Evolutionary conservation across 23 tunicate species (phyloP).

Genomic region (Aplidium turbinatum): DNA sequence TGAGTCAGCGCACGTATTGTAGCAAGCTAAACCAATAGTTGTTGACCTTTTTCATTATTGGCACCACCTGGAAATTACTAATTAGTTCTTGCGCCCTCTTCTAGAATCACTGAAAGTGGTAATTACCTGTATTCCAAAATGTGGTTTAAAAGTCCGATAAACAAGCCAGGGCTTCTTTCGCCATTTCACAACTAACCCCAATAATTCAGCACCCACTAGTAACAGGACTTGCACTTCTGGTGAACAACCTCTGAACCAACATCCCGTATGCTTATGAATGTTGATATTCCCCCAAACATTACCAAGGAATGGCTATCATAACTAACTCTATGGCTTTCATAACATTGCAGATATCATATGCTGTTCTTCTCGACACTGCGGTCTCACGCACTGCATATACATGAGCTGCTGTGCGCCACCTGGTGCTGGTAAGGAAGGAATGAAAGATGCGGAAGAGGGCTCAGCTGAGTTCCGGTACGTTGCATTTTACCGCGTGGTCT

Average conservation of each 20-base stretch:
- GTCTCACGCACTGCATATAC: constrained; percentile 15
- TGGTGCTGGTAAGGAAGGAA: neutral
- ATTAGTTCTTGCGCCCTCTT: neutral
- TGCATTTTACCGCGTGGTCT: too few species aligned
- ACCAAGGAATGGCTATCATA: neutral
- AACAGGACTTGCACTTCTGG: too few species aligned
- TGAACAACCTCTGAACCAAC: too few species aligned
- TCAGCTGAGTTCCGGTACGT: constrained; percentile 16
- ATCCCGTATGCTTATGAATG: too few species aligned
- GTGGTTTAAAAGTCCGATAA: neutral
- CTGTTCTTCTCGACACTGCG: constrained; percentile 5
- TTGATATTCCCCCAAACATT: too few species aligned
- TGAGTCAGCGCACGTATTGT: too few species aligned
- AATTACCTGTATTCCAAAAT: neutral
- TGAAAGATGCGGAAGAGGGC: constrained; percentile 20
- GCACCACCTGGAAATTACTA: too few species aligned
- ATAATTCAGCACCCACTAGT: too few species aligned
- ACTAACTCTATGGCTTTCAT: neutral
- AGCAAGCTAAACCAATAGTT: too few species aligned
- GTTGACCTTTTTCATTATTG: too few species aligned
- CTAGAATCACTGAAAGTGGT: neutral
- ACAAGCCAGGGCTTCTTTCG: neutral
- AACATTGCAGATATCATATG: constrained; percentile 10
- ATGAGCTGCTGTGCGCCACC: neutral
- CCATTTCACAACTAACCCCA: neutral